A percentile compares a stretch with the other conserved stretches of the same genome.
Conservation (phyloP, 1,140 invertebrate species). For the Onthophagus taurus region DNA sequence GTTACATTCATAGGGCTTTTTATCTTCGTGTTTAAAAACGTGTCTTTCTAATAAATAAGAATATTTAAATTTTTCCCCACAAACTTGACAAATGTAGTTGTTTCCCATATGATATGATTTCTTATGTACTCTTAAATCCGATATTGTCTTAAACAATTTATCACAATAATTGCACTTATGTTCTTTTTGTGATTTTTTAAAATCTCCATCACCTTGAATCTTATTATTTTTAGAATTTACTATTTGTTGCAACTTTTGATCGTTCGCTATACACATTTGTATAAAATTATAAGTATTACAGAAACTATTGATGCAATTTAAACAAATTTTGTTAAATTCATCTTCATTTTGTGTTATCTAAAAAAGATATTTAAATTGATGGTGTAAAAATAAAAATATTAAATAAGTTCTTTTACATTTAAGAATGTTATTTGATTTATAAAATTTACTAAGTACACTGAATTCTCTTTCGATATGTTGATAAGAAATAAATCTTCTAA, state of each 20-base stretch:
- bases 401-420: conserved; percentile 18
- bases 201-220: not conserved
- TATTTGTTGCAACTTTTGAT: conserved; percentile 14
- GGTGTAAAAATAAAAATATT: conserved; percentile 4
- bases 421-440: conserved; percentile 22
- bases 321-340: conserved; percentile 21
- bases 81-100: conserved; percentile 44
- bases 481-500: conserved; percentile 20
- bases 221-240: conserved; percentile 11
- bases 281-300: conserved; percentile 9
- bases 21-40: conserved; percentile 31
- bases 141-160: conserved; percentile 20
- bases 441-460: conserved; percentile 19
- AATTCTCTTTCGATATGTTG: conserved; percentile 15
- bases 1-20: conserved; percentile 36
- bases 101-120: conserved; percentile 26
- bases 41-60: conserved; percentile 28
- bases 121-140: conserved; percentile 16
- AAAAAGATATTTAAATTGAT: conserved; percentile 7
- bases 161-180: conserved; percentile 12
- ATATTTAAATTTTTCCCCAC: conserved; percentile 37
- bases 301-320: conserved; percentile 19
- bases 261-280: conserved; percentile 11
- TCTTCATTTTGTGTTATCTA: conserved; percentile 24
- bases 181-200: conserved; percentile 4